phyloP scores from a whole-genome alignment of 2,888 invertebrate species.

The Tetropium fuscum region DNA sequence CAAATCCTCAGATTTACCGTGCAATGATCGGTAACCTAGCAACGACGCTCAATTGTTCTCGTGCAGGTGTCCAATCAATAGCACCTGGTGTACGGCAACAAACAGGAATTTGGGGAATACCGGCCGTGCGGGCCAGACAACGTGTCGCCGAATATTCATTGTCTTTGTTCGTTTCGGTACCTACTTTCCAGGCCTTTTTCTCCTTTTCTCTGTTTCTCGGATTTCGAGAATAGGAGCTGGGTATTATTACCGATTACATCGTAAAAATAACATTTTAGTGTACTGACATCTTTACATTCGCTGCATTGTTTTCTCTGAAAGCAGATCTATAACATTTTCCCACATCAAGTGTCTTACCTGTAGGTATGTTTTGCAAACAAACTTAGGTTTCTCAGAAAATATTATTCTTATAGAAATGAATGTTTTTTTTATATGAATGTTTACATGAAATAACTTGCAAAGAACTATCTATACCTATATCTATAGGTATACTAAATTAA shows the following conservation, averaged over 20 bases:
- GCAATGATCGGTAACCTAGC: conserved; percentile 64
- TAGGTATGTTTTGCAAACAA: background rate
- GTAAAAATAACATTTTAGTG: conserved; percentile 13
- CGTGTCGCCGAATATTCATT: conserved; percentile 54
- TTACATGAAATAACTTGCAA: too few species aligned
- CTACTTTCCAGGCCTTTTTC: background rate
- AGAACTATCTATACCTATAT: too few species aligned
- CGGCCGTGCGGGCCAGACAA: conserved; percentile 55
- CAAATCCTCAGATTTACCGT: conserved; percentile 64
- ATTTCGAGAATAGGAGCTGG: conserved; percentile 5
- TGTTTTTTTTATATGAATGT: too few species aligned
- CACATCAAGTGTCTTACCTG: conserved; percentile 6
- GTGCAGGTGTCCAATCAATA: conserved; percentile 66
- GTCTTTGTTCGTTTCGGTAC: conserved; percentile 32
- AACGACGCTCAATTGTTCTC: conserved; percentile 64
- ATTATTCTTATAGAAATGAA: too few species aligned
- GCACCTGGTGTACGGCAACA: conserved; percentile 60
- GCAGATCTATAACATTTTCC: conserved; percentile 9
- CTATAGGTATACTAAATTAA: too few species aligned
- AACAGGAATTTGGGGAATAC: conserved; percentile 58
- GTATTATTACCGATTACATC: conserved; percentile 7
- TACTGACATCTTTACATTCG: background rate
- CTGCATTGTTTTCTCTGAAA: conserved; percentile 18
- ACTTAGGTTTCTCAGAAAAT: background rate
- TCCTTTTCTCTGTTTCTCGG: conserved; percentile 15